These are phyloP conservation scores for Anas georgica DNA, from an alignment of 2,797 vertebrate genomes.

Conservation along the genomic window DNA sequence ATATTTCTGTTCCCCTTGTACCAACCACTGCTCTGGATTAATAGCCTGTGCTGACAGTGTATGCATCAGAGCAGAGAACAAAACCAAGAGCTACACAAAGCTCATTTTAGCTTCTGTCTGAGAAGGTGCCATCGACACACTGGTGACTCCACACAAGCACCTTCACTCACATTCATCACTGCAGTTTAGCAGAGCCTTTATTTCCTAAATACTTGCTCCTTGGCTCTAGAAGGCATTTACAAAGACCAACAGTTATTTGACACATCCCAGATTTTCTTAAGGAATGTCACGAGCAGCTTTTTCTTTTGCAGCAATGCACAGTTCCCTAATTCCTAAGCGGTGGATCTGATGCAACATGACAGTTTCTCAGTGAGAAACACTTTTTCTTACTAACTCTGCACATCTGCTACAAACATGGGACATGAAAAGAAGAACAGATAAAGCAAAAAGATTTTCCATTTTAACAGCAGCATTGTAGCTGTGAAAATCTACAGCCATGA, in stretches of 20 bases:
- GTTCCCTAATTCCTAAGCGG: background rate
- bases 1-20: background rate
- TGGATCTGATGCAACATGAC: background rate
- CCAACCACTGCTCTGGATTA: background rate
- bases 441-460: background rate
- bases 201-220: background rate
- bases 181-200: background rate
- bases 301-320: background rate
- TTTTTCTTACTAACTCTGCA: background rate
- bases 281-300: background rate
- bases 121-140: background rate
- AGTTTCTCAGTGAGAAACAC: background rate
- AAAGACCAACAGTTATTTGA: background rate
- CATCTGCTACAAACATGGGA: background rate
- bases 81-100: background rate
- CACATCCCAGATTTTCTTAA: background rate
- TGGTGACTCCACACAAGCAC: fast-evolving
- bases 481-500: background rate
- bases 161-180: background rate
- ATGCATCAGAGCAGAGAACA: background rate
- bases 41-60: background rate
- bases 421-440: background rate
- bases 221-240: background rate
- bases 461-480: background rate
- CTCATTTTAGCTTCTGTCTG: background rate